Evolutionary conservation across 1,140 invertebrate species (phyloP).

Genomic region (Drosophila dunni): DNA sequence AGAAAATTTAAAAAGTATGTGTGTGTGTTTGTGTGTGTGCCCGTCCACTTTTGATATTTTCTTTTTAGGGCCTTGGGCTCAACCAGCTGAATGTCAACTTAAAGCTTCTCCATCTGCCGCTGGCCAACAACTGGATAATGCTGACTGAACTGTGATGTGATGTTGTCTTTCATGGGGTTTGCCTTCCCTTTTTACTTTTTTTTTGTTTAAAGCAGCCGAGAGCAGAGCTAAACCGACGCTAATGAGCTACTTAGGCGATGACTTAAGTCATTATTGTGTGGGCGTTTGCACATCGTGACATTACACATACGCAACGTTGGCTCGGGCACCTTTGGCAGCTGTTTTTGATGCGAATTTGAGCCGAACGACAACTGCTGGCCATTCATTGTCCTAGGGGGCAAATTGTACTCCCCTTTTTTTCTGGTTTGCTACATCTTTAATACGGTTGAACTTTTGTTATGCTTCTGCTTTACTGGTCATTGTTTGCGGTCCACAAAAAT

Average conservation of each 20-base stretch:
- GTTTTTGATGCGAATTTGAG: conserved; percentile 24
- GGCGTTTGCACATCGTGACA: conserved; percentile 60
- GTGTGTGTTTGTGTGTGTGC: conserved; percentile 24
- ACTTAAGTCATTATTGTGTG: conserved; percentile 76
- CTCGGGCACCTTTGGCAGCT: conserved; percentile 21
- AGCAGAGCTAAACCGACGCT: conserved; percentile 61
- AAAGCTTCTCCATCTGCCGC: conserved; percentile 65
- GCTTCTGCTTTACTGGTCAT: conserved; percentile 28
- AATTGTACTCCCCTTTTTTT: conserved; percentile 1
- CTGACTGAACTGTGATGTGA: not conserved
- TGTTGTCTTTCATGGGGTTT: conserved; percentile 9
- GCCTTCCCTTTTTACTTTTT: no score
- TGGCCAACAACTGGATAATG: conserved; percentile 51
- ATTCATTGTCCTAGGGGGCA: not conserved
- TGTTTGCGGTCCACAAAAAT: conserved; percentile 47
- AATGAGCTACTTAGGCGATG: conserved; percentile 81
- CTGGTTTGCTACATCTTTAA: conserved; percentile 52
- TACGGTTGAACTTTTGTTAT: conserved; percentile 14
- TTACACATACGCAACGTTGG: conserved; percentile 71
- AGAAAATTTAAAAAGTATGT: conserved; percentile 78
- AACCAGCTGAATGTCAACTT: conserved; percentile 74
- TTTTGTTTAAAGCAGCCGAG: conserved; percentile 55
- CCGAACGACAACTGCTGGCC: conserved; percentile 11
- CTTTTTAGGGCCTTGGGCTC: conserved; percentile 25
- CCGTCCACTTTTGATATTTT: conserved; percentile 59